Percentiles rank a stretch among this genome's conserved stretches.
These are phyloP conservation scores for Argyresthia goedartella DNA, from an alignment of 2,888 invertebrate species.

Conservation along the genomic window DNA sequence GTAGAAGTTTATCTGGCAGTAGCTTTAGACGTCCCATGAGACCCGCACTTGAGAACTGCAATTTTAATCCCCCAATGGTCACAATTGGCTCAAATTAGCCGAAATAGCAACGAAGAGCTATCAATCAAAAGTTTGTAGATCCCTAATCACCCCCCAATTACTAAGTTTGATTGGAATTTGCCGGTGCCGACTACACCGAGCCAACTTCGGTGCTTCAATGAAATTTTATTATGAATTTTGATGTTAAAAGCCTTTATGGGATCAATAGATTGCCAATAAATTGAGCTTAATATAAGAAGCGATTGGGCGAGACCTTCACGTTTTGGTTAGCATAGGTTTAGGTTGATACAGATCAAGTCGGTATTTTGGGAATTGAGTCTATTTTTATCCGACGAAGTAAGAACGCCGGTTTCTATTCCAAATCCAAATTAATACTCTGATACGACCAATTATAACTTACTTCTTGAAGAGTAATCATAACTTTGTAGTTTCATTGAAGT, in stretches of 20 bases:
- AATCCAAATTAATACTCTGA: no score
- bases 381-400: no score
- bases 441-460: no score
- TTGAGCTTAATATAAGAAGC: neutral
- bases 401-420: no score
- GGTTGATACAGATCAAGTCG: no score
- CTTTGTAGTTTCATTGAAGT: no score
- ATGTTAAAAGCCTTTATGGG: neutral
- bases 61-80: no score
- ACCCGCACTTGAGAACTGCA: no score
- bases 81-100: no score
- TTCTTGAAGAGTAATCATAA: no score
- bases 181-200: neutral
- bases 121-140: neutral
- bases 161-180: neutral
- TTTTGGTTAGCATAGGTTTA: neutral
- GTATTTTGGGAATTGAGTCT: neutral
- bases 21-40: no score
- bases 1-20: no score
- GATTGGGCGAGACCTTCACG: neutral
- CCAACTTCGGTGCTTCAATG: neutral
- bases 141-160: conserved; percentile 1
- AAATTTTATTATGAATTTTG: conserved; percentile 1
- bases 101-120: neutral
- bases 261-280: neutral